Conservation (phyloP, 1,140 invertebrate species). For the Agrilus planipennis region DNA sequence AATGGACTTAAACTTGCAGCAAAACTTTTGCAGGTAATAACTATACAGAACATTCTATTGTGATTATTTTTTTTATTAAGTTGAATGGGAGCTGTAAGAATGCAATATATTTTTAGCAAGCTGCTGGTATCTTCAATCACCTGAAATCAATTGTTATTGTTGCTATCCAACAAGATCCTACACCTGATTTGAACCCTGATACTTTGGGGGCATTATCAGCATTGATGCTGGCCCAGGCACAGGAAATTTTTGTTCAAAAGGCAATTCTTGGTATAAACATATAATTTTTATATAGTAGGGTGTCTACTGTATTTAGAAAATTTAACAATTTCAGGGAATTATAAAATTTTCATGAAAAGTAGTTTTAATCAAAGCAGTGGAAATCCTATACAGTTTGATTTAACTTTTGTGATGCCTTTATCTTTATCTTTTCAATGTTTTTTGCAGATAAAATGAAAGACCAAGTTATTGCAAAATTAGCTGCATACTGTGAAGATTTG, state of each 20-base stretch:
- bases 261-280: constrained; percentile 65
- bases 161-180: constrained; percentile 86
- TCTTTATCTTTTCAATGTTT: too few relatives aligned
- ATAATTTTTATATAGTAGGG: constrained; percentile 1
- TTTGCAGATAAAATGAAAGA: constrained; percentile 90
- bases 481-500: constrained; percentile 83
- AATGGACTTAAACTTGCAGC: constrained; percentile 88
- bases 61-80: not conserved
- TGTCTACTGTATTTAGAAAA: not conserved
- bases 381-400: too few relatives aligned
- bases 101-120: constrained; percentile 50
- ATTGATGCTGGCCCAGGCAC: constrained; percentile 94
- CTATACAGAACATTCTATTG: not conserved
- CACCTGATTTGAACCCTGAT: constrained; percentile 88
- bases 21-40: constrained; percentile 75
- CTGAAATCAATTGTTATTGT: constrained; percentile 78
- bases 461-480: constrained; percentile 80
- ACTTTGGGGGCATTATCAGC: constrained; percentile 72
- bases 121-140: constrained; percentile 82
- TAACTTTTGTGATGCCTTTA: too few relatives aligned
- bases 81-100: not conserved
- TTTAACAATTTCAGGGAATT: not conserved
- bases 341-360: too few relatives aligned
- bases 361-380: too few relatives aligned
- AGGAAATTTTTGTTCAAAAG: constrained; percentile 94